Percentiles rank a stretch among this genome's conserved stretches.
phyloP scores from a whole-genome alignment of 92 coral and sea anemone species.

The Scolanthus callimorphus region DNA sequence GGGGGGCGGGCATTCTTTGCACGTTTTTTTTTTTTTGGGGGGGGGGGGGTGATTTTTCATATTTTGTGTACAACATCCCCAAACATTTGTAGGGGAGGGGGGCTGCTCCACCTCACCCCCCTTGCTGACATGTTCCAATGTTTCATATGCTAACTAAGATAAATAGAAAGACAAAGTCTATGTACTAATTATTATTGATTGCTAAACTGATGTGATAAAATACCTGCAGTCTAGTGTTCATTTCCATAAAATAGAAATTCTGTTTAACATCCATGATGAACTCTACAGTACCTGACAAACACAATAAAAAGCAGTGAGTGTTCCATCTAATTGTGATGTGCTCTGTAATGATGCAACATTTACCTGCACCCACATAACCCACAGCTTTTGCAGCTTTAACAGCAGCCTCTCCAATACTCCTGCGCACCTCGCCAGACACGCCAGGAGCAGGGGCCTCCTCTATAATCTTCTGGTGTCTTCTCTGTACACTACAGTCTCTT shows the following conservation, averaged over 20 bases:
- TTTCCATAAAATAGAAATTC: constrained; percentile 96
- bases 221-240: constrained; percentile 96
- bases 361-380: constrained; percentile 98
- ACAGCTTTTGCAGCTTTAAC: constrained; percentile 98
- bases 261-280: constrained; percentile 94
- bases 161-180: background rate
- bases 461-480: constrained; percentile 96
- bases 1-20: too few relatives aligned
- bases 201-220: background rate
- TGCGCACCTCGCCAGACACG: constrained; percentile 78
- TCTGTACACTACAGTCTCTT: constrained; percentile 98
- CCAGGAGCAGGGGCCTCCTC: constrained; percentile 99
- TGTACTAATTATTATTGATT: background rate
- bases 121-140: background rate
- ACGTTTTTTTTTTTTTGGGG: too few relatives aligned
- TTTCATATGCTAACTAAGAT: too few relatives aligned
- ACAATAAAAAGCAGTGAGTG: too few relatives aligned
- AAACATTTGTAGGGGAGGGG: too few relatives aligned
- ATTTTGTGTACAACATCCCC: too few relatives aligned
- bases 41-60: too few relatives aligned
- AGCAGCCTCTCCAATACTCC: constrained; percentile 94
- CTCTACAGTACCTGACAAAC: constrained; percentile 83
- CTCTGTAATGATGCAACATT: too few relatives aligned
- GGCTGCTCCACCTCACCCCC: background rate
- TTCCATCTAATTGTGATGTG: too few relatives aligned